Percentiles rank a stretch among this genome's conserved stretches.
Conservation (phyloP, 2,888 invertebrate genomes). For the Sceliomorpha sp. region DNA sequence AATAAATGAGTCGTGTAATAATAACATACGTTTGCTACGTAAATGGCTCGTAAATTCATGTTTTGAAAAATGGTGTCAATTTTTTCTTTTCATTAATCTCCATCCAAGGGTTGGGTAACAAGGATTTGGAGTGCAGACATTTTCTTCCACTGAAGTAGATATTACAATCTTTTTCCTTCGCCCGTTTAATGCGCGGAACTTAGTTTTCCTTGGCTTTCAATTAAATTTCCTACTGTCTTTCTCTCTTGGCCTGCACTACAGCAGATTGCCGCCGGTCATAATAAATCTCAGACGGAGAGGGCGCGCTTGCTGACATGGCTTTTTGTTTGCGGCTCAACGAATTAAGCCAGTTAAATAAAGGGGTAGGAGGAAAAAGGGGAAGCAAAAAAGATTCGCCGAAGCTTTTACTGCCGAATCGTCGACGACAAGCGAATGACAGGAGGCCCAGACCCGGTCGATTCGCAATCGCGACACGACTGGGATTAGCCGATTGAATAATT, state of each 20-base stretch:
- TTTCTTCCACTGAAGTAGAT: slow-evolving; percentile 26
- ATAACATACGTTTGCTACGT: too few species aligned
- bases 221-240: slow-evolving; percentile 48
- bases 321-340: slow-evolving; percentile 46
- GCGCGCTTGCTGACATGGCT: slow-evolving; percentile 43
- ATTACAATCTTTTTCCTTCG: slow-evolving; percentile 26
- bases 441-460: slow-evolving; percentile 61
- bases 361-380: slow-evolving; percentile 11
- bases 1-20: too few species aligned
- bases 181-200: slow-evolving; percentile 34
- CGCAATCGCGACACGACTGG: slow-evolving; percentile 74
- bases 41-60: too few species aligned
- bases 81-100: slow-evolving; percentile 21
- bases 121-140: slow-evolving; percentile 12
- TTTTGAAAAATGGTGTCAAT: slow-evolving; percentile 18
- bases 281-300: slow-evolving; percentile 49
- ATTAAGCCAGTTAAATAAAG: slow-evolving; percentile 38
- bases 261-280: slow-evolving; percentile 44
- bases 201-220: slow-evolving; percentile 47
- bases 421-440: slow-evolving; percentile 35
- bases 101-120: not conserved
- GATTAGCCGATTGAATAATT: slow-evolving; percentile 77
- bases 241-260: slow-evolving; percentile 11
- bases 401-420: slow-evolving; percentile 34
- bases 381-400: slow-evolving; percentile 19